Evolutionary conservation across 2,888 invertebrate species (phyloP).

Genomic region (Ormyrus pomaceus): DNA sequence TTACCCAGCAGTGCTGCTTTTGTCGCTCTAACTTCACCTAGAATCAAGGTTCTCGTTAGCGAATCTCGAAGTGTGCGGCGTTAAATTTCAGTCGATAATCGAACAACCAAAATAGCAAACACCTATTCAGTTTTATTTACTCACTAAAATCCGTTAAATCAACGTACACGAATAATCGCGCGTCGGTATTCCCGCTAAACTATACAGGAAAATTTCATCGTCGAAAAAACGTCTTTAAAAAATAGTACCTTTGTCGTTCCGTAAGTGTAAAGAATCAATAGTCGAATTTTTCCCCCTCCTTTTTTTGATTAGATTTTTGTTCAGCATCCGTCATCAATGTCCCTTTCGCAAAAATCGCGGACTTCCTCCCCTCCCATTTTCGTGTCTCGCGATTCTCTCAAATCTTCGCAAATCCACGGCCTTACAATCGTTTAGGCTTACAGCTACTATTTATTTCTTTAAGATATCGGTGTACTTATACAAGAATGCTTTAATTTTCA

Average conservation of each 20-base stretch:
- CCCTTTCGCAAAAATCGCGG: not conserved
- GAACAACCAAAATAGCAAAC: slow-evolving; percentile 52
- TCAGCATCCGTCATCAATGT: no score
- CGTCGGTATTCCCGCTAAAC: slow-evolving; percentile 18
- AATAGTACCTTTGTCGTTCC: slow-evolving; percentile 35
- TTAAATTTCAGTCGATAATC: slow-evolving; percentile 42
- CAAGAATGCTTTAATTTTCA: slow-evolving; percentile 66
- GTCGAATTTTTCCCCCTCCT: slow-evolving; percentile 31
- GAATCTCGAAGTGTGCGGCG: not conserved
- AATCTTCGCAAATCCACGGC: slow-evolving; percentile 67
- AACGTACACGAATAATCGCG: not conserved
- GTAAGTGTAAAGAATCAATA: slow-evolving; percentile 38
- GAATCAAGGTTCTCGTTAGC: not conserved
- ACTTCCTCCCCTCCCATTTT: not conserved
- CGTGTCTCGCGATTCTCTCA: slow-evolving; percentile 11
- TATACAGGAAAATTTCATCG: slow-evolving; percentile 29
- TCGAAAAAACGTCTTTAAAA: slow-evolving; percentile 50
- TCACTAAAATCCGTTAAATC: slow-evolving; percentile 32
- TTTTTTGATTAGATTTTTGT: slow-evolving; percentile 35
- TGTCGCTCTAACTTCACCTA: not conserved
- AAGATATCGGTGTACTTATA: slow-evolving; percentile 73
- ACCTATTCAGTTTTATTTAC: slow-evolving; percentile 12
- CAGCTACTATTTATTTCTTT: slow-evolving; percentile 67
- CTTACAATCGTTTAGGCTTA: slow-evolving; percentile 70
- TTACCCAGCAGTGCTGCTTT: slow-evolving; percentile 15